phyloP scores from a whole-genome alignment of 2,888 invertebrate species.

The Patella pellucida region DNA sequence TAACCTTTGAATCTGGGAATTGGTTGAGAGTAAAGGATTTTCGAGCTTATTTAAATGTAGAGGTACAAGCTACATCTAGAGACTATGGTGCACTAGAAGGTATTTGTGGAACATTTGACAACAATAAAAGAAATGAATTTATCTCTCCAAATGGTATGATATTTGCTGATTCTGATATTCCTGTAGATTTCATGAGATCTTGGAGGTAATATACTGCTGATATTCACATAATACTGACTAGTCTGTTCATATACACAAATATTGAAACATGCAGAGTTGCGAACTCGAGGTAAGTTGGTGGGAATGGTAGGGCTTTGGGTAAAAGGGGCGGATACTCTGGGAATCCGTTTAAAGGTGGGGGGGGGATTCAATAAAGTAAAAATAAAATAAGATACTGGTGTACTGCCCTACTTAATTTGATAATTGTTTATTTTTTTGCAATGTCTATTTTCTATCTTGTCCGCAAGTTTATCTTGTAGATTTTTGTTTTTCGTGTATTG shows the following conservation, averaged over 20 bases:
- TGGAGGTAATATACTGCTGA: slow-evolving; percentile 13
- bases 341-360: no score
- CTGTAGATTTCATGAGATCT: slow-evolving; percentile 12
- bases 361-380: no score
- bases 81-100: slow-evolving; percentile 18
- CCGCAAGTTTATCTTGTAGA: no score
- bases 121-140: slow-evolving; percentile 18
- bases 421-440: no score
- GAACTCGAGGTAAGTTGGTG: no score
- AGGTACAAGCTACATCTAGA: slow-evolving; percentile 21
- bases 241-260: neutral
- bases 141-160: slow-evolving; percentile 6
- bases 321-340: no score
- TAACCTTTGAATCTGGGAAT: slow-evolving; percentile 15
- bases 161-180: slow-evolving; percentile 8
- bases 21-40: slow-evolving; percentile 25
- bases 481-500: no score
- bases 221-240: neutral
- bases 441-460: no score
- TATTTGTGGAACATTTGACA: slow-evolving; percentile 24
- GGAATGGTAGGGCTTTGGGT: no score
- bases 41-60: slow-evolving; percentile 24
- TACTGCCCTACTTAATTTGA: no score
- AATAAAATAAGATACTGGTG: no score
- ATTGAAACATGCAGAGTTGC: no score